Percentiles rank a stretch among this genome's conserved stretches.
Conservation (phyloP, 2,888 invertebrate species). For the Julus scandinavius region DNA sequence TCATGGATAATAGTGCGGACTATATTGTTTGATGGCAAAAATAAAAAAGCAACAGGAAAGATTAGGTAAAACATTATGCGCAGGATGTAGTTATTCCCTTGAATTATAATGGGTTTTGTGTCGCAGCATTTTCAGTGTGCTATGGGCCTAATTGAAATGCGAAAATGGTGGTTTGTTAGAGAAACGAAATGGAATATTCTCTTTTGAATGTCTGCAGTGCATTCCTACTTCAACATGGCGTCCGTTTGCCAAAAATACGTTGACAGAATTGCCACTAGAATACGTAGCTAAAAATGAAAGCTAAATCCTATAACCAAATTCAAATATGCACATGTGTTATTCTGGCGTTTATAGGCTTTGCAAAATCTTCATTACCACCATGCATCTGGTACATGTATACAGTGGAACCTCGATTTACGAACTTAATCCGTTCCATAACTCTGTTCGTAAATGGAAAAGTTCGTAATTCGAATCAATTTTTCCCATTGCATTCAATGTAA, state of each 20-base stretch:
- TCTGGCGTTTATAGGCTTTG: too few relatives aligned
- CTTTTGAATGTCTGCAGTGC: not conserved
- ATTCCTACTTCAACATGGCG: not conserved
- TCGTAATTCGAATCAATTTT: too few relatives aligned
- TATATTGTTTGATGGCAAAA: conserved; percentile 8
- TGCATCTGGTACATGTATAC: too few relatives aligned
- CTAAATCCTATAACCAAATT: too few relatives aligned
- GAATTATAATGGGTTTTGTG: not conserved
- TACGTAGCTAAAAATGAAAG: not conserved
- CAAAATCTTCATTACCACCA: too few relatives aligned
- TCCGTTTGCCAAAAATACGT: not conserved
- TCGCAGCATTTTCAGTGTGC: not conserved
- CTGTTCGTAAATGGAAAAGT: too few relatives aligned
- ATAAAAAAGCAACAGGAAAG: conserved; percentile 16
- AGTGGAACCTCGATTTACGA: too few relatives aligned
- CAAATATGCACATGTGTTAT: too few relatives aligned
- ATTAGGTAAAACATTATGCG: not conserved
- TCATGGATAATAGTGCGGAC: not conserved
- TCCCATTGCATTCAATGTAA: too few relatives aligned
- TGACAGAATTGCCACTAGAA: not conserved
- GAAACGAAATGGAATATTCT: not conserved
- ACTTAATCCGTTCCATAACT: too few relatives aligned
- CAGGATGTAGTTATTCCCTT: conserved; percentile 15
- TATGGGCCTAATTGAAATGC: conserved; percentile 12
- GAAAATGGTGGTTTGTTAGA: not conserved